Percentiles rank a stretch among this genome's conserved stretches.
Evolutionary conservation across 1,140 invertebrate genomes (phyloP).

Genomic region (Hormaphis cornu): DNA sequence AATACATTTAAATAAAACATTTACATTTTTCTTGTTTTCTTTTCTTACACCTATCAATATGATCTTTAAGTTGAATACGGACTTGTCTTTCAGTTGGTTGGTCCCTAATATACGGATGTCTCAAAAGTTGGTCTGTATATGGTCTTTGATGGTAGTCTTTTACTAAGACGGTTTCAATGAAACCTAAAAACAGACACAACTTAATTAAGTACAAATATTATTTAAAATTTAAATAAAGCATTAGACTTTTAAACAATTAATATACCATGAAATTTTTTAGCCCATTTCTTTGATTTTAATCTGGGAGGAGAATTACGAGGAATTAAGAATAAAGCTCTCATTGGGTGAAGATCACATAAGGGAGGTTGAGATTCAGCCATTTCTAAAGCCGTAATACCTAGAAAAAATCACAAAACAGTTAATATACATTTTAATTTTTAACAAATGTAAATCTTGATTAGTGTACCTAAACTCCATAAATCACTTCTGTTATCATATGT

Average conservation of each 20-base stretch:
- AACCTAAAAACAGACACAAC: slow-evolving; percentile 44
- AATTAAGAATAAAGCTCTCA: slow-evolving; percentile 97
- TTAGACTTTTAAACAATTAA: slow-evolving; percentile 37
- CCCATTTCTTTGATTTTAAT: slow-evolving; percentile 98
- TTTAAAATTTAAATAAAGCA: not conserved
- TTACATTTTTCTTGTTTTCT: slow-evolving; percentile 76
- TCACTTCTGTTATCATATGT: slow-evolving; percentile 90
- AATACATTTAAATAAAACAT: not conserved
- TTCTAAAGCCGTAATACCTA: slow-evolving; percentile 87
- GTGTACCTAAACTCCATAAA: slow-evolving; percentile 34
- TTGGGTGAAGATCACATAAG: slow-evolving; percentile 97
- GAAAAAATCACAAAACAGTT: not conserved
- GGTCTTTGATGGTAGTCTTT: slow-evolving; percentile 98
- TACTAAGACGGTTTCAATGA: slow-evolving; percentile 79
- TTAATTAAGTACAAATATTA: not conserved
- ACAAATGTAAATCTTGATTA: not conserved
- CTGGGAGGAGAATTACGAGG: slow-evolving; percentile 93
- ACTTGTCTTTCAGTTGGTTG: slow-evolving; percentile 97
- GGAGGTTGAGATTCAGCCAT: slow-evolving; percentile 99
- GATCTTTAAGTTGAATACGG: slow-evolving; percentile 96
- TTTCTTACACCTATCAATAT: slow-evolving; percentile 95
- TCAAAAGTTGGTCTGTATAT: slow-evolving; percentile 94
- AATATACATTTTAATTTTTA: not conserved
- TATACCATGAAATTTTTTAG: slow-evolving; percentile 80
- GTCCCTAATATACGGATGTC: slow-evolving; percentile 95